Percentiles rank a stretch among this genome's conserved stretches.
Evolutionary conservation across 2,797 vertebrate species (phyloP).

Genomic region (Loriculus beryllinus): DNA sequence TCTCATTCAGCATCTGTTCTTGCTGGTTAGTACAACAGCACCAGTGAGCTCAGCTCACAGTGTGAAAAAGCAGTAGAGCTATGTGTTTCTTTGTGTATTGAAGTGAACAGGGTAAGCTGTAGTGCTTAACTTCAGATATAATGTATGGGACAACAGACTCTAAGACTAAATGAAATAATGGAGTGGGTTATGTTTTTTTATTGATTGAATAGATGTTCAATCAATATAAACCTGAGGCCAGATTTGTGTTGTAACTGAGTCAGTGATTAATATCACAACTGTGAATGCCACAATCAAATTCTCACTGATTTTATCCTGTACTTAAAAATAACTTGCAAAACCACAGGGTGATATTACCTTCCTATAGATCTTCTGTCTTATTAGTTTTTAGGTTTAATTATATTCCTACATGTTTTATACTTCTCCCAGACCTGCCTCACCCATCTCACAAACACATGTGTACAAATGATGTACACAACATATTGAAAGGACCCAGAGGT

Average conservation of each 20-base stretch:
- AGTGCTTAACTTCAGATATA: slow-evolving; percentile 2
- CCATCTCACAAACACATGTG: background rate
- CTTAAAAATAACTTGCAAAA: slow-evolving; percentile 58
- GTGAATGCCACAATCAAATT: slow-evolving; percentile 36
- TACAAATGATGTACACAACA: slow-evolving; percentile 31
- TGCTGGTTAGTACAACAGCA: background rate
- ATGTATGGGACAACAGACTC: background rate
- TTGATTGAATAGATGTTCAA: slow-evolving; percentile 54
- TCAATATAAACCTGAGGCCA: slow-evolving; percentile 54
- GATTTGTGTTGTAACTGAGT: slow-evolving; percentile 42
- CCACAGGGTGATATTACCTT: slow-evolving; percentile 33
- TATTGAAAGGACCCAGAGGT: slow-evolving; percentile 48
- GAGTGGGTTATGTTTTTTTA: slow-evolving; percentile 26
- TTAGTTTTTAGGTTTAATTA: slow-evolving; percentile 59
- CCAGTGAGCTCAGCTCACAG: background rate
- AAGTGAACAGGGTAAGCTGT: background rate
- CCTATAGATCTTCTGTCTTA: slow-evolving; percentile 56
- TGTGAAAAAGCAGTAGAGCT: background rate
- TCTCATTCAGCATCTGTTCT: background rate
- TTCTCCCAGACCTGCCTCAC: slow-evolving; percentile 20
- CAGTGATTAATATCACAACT: slow-evolving; percentile 9
- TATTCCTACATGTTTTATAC: slow-evolving; percentile 10
- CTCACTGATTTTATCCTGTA: slow-evolving; percentile 19
- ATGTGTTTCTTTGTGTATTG: background rate
- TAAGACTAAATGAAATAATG: slow-evolving; percentile 18